Conservation (phyloP, 2,797 vertebrate genomes). For the Meriones psammophilus region DNA sequence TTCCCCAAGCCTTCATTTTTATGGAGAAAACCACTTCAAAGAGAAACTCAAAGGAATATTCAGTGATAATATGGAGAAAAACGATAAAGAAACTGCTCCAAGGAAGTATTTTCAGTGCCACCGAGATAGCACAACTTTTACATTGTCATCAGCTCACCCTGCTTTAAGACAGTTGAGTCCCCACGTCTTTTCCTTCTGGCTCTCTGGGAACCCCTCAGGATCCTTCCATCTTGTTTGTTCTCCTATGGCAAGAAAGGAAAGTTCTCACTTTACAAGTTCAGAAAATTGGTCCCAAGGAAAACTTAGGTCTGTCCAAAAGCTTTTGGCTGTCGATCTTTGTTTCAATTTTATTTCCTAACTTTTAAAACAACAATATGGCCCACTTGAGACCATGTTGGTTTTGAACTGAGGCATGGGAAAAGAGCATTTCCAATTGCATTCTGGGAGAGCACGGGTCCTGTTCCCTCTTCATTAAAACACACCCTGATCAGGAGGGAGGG, state of each 20-base stretch:
- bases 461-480: not conserved
- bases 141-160: constrained; percentile 88
- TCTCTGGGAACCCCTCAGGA: constrained; percentile 90
- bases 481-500: too few species aligned
- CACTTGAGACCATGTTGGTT: constrained; percentile 51
- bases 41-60: not conserved
- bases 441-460: not conserved
- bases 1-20: constrained; percentile 54
- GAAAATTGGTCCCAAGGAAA: constrained; percentile 44
- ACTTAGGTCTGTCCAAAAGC: constrained; percentile 34
- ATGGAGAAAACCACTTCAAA: not conserved
- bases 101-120: not conserved
- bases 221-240: constrained; percentile 90
- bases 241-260: constrained; percentile 86
- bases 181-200: constrained; percentile 91
- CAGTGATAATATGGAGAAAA: not conserved
- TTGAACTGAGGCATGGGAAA: constrained; percentile 43
- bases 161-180: constrained; percentile 90
- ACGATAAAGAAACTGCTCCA: not conserved
- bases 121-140: not conserved
- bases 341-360: constrained; percentile 51
- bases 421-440: not conserved
- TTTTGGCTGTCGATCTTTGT: constrained; percentile 41
- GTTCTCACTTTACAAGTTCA: constrained; percentile 19
- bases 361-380: constrained; percentile 35